Percentiles rank a stretch among this genome's conserved stretches.
Conservation (phyloP, 2,888 invertebrate species). For the Ecliptopera silaceata region DNA sequence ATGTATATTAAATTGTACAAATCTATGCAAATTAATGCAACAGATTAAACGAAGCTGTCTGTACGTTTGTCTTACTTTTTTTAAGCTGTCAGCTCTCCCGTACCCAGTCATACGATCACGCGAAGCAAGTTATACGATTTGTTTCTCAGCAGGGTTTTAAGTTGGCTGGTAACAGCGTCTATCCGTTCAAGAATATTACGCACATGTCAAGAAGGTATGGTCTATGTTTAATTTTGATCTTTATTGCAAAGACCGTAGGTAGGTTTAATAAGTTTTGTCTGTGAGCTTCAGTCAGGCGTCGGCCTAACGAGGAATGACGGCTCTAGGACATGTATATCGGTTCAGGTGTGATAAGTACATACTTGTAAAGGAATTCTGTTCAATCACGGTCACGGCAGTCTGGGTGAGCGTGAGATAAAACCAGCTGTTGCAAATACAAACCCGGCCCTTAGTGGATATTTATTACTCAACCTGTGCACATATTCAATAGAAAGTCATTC, state of each 20-base stretch:
- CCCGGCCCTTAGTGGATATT: conserved; percentile 3
- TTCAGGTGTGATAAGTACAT: conserved; percentile 56
- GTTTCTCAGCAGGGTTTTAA: conserved; percentile 61
- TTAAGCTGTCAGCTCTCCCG: conserved; percentile 41
- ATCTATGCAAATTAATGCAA: no score
- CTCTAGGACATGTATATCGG: conserved; percentile 57
- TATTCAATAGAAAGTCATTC: conserved; percentile 17
- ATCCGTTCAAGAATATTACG: conserved; percentile 57
- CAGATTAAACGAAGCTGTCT: not conserved
- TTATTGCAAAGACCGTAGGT: conserved; percentile 35
- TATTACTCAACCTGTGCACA: conserved; percentile 2
- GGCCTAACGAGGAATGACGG: conserved; percentile 61
- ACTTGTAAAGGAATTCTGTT: conserved; percentile 35
- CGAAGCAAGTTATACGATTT: conserved; percentile 48
- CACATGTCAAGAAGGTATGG: conserved; percentile 44
- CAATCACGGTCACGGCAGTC: conserved; percentile 6
- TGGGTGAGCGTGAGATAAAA: conserved; percentile 11
- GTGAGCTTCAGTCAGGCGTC: conserved; percentile 44
- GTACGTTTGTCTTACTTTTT: conserved; percentile 11
- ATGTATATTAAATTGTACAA: no score
- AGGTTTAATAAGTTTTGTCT: conserved; percentile 34
- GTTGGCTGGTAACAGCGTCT: conserved; percentile 55
- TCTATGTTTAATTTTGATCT: conserved; percentile 35
- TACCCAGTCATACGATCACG: conserved; percentile 38
- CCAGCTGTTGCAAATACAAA: not conserved